Evolutionary conservation across 2,888 invertebrate species (phyloP).

Genomic region (Caenorhabditis panamensis): DNA sequence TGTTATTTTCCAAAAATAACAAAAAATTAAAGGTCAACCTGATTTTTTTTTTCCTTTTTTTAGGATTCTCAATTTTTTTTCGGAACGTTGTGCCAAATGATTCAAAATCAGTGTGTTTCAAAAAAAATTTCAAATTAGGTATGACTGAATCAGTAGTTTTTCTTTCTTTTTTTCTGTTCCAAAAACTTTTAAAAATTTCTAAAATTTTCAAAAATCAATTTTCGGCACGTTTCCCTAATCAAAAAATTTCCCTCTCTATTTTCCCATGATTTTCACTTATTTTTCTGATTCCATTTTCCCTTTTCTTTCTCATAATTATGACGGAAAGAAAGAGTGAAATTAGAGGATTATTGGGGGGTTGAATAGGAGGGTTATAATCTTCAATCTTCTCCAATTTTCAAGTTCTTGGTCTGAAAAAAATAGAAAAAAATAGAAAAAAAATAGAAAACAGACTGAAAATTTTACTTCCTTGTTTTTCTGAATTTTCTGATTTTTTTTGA

Average conservation of each 20-base stretch:
- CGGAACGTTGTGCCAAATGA: too few species aligned
- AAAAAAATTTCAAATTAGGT: too few species aligned
- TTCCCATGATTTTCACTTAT: not conserved
- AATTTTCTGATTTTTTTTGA: not conserved
- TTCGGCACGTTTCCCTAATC: not conserved
- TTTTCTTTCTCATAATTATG: slow-evolving; percentile 22
- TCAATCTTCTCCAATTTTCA: too few species aligned
- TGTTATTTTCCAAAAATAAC: too few species aligned
- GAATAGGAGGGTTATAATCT: too few species aligned
- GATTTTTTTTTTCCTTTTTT: too few species aligned
- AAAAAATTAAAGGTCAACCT: too few species aligned
- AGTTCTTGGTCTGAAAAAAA: slow-evolving; percentile 15
- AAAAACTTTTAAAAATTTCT: too few species aligned
- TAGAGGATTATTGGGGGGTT: slow-evolving; percentile 49
- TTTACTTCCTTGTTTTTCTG: slow-evolving; percentile 8
- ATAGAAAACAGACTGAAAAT: not conserved
- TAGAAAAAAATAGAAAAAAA: slow-evolving; percentile 19
- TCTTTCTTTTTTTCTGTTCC: too few species aligned
- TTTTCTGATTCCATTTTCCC: not conserved
- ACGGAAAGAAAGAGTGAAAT: slow-evolving; percentile 12
- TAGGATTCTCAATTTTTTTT: too few species aligned
- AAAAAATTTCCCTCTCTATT: slow-evolving; percentile 2
- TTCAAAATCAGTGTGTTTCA: too few species aligned
- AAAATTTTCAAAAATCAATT: not conserved
- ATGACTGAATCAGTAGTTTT: too few species aligned